Base-by-base conservation (phyloP, 2,888 invertebrate genomes). In the Thyatira batis region DNA sequence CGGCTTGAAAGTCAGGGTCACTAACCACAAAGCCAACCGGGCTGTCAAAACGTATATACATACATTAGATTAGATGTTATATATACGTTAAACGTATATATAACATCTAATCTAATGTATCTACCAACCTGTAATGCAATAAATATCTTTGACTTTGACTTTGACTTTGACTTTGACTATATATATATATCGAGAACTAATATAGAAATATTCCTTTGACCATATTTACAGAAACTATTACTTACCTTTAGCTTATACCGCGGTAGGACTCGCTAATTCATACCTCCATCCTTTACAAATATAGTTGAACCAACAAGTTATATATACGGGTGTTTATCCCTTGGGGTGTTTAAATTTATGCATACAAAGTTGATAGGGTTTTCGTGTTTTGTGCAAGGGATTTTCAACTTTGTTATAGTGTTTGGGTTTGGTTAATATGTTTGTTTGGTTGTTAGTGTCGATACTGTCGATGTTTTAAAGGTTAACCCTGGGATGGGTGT, bases 231-330 rank as follows among this genome's bases (percentile, higher is more conserved):
- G 59, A 62, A 65, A 61, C 71, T 75, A 82, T 84, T 84, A 83
- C 54, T 72, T 55, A 67, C 80, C 84, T 86, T 86, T 82, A 76
- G 66, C 65, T 64, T 61, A 60, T 53, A 77, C 89, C 89, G 89
- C 89, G 80, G 89, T 90, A 90, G 89, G 73, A 87, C 78, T 73
- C 76, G 89, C 89, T 90, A 90, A 89, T 87, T 87, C 52, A 65
- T 73, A 72, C 78, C 71, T 59, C 73, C 76, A 78, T 89, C 89
- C 89, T 89, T 77, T 58, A 67, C 82, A 89, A 89, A 89, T 77
- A 89, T 58, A 57, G 60, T 67, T 72, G 76, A 83, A 80, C 73
- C 78, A 88, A 88, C 85, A 88, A 68, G 61, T 49, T 51, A 20
- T 20, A 23, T 45, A 10, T 52, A 68, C 69, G 55, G 80, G 78